A percentile compares a stretch with the other conserved stretches of the same genome.
These are phyloP conservation scores for Rattus norvegicus DNA, from an alignment of 2,113 vertebrate genomes.

Conservation along the genomic window DNA sequence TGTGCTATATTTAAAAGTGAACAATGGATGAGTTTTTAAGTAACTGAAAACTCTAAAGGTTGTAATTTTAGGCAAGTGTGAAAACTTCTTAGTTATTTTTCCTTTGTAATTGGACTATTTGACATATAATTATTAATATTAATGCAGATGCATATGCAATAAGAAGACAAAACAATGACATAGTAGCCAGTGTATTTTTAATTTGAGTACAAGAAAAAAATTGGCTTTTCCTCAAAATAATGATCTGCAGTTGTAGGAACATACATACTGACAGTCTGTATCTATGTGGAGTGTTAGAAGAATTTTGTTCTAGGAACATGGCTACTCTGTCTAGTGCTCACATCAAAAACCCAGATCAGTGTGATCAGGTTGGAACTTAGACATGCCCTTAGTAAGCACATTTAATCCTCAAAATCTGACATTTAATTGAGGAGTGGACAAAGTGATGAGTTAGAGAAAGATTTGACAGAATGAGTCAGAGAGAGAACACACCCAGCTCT, in stretches of 20 bases:
- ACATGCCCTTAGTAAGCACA: too few species aligned
- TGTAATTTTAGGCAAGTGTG: slow-evolving; percentile 14
- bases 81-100: slow-evolving; percentile 1
- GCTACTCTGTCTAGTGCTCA: too few species aligned
- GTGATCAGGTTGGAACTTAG: too few species aligned
- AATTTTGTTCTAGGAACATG: too few species aligned
- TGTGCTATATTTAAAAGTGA: slow-evolving; percentile 55
- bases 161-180: neutral
- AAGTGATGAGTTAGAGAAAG: too few species aligned
- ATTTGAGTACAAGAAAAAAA: neutral
- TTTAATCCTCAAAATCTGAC: too few species aligned
- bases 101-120: slow-evolving; percentile 23
- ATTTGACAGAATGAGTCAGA: too few species aligned
- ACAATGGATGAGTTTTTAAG: slow-evolving; percentile 15
- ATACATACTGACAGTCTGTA: neutral
- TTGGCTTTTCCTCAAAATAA: neutral
- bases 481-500: too few species aligned
- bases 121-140: slow-evolving; percentile 23
- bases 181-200: neutral
- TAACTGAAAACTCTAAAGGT: slow-evolving; percentile 29
- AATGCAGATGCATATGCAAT: neutral
- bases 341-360: too few species aligned
- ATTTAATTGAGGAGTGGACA: too few species aligned
- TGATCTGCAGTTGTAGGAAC: neutral
- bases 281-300: too few species aligned